phyloP scores from a whole-genome alignment of 64 coral and sea anemone genomes.

The Actinia equina region DNA sequence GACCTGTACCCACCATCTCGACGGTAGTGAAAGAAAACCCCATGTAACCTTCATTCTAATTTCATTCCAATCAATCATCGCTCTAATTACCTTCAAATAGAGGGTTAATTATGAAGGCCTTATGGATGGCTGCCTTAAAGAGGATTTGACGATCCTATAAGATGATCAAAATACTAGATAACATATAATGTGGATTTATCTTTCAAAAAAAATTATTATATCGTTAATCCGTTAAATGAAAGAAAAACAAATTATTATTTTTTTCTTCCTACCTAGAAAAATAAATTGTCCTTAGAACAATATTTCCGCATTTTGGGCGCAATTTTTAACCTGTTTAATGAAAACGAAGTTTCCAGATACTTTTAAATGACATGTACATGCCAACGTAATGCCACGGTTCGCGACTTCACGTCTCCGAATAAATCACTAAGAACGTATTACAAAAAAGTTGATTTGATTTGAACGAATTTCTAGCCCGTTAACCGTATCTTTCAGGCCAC shows the following conservation, averaged over 20 bases:
- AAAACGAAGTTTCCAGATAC: neutral
- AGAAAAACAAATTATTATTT: neutral
- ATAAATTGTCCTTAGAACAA: neutral
- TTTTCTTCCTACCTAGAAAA: neutral
- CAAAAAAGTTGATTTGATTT: neutral
- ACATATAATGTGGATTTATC: neutral
- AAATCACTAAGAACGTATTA: neutral
- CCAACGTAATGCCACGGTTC: neutral
- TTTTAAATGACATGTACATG: neutral
- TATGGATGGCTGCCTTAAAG: neutral
- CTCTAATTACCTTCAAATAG: slow-evolving; percentile 7
- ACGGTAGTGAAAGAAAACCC: neutral
- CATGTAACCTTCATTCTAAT: neutral
- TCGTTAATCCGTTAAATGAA: slow-evolving; percentile 1
- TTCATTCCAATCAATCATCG: neutral
- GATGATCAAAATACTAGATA: neutral
- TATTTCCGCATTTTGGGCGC: too few species aligned
- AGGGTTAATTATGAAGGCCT: slow-evolving; percentile 2
- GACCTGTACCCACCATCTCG: neutral
- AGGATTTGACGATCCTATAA: neutral
- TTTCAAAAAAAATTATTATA: slow-evolving; percentile 12
- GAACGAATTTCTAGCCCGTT: neutral
- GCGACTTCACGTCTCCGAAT: too few species aligned
- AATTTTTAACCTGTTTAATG: too few species aligned
- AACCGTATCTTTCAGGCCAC: neutral